phyloP scores from a whole-genome alignment of 1,140 invertebrate genomes.

The Argopecten irradians region DNA sequence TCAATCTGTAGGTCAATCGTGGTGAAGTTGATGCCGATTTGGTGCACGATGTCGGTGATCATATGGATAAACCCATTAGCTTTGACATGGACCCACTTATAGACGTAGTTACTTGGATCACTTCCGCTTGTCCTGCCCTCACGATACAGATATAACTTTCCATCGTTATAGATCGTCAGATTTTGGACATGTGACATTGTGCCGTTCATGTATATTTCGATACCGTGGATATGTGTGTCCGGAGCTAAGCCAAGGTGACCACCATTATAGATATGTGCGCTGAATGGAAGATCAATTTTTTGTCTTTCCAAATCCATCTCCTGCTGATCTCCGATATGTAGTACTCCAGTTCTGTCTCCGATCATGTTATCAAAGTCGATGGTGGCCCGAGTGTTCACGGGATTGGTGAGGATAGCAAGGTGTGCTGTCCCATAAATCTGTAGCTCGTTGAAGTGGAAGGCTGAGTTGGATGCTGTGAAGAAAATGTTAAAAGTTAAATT shows the following conservation, averaged over 20 bases:
- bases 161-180: slow-evolving; percentile 65
- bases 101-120: slow-evolving; percentile 56
- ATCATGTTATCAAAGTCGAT: slow-evolving; percentile 68
- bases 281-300: slow-evolving; percentile 67
- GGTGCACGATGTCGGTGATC: slow-evolving; percentile 62
- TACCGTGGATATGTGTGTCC: slow-evolving; percentile 60
- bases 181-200: slow-evolving; percentile 64
- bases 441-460: slow-evolving; percentile 65
- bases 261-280: slow-evolving; percentile 64
- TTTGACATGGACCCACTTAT: slow-evolving; percentile 66
- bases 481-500: slow-evolving; percentile 25
- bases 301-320: slow-evolving; percentile 61
- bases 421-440: slow-evolving; percentile 69
- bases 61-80: slow-evolving; percentile 64
- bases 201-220: slow-evolving; percentile 67
- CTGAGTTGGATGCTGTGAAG: slow-evolving; percentile 48
- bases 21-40: slow-evolving; percentile 59
- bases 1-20: slow-evolving; percentile 61
- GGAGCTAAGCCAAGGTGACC: slow-evolving; percentile 66
- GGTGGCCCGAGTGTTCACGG: slow-evolving; percentile 51
- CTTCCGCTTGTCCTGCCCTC: slow-evolving; percentile 55
- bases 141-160: slow-evolving; percentile 61
- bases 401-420: slow-evolving; percentile 63
- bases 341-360: slow-evolving; percentile 65
- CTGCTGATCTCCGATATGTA: slow-evolving; percentile 64